Evolutionary conservation across 1,140 invertebrate genomes (phyloP).

Genomic region (Drosophila hydei): DNA sequence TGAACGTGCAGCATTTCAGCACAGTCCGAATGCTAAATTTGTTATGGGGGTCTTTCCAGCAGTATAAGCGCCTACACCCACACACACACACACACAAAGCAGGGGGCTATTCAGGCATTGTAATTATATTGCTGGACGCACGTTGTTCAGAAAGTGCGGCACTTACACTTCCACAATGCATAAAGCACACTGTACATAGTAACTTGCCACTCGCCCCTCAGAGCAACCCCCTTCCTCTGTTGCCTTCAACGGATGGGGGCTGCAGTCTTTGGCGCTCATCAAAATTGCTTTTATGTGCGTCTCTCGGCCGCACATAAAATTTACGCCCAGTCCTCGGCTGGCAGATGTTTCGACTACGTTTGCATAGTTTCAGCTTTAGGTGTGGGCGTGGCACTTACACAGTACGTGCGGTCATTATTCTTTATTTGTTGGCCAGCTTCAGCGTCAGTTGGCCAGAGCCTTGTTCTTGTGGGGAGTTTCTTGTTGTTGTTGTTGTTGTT

Average conservation of each 20-base stretch:
- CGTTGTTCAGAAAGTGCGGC: constrained; percentile 64
- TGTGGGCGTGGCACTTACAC: constrained; percentile 34
- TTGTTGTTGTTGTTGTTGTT: constrained; percentile 13
- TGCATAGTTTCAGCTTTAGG: constrained; percentile 65
- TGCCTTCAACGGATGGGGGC: not conserved
- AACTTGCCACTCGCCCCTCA: not conserved
- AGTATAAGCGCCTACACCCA: constrained; percentile 47
- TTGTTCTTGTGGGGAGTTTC: not conserved
- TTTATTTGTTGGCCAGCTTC: constrained; percentile 68
- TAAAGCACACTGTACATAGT: not conserved
- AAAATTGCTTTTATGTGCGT: constrained; percentile 80
- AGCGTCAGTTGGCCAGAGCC: constrained; percentile 8
- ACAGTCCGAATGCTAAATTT: constrained; percentile 62
- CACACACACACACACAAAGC: constrained; percentile 6
- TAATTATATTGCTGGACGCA: constrained; percentile 78
- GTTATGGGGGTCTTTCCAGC: no score
- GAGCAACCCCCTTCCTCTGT: not conserved
- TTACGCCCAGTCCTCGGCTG: constrained; percentile 53
- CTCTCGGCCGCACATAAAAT: constrained; percentile 72
- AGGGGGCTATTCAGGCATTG: constrained; percentile 59
- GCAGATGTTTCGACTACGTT: constrained; percentile 78
- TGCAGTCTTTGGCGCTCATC: constrained; percentile 59
- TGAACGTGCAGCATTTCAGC: constrained; percentile 53
- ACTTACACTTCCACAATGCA: constrained; percentile 65
- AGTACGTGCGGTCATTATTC: constrained; percentile 79